Conservation (phyloP, 2,797 vertebrate species). For the Acridotheres tristis region DNA sequence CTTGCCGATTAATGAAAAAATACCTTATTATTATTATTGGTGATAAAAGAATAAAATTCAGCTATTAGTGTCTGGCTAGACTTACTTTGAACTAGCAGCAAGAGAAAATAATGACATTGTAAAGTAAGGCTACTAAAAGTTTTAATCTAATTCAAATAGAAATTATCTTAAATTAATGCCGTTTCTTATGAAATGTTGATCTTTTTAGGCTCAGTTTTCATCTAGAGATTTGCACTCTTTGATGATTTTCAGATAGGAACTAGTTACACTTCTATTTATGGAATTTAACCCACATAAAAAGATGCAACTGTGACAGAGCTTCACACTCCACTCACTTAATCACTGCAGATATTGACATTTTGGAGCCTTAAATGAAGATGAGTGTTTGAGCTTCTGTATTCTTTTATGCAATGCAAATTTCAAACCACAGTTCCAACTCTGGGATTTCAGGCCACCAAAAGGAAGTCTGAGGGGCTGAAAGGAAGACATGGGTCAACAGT, state of each 20-base stretch:
- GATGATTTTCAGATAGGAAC: background rate
- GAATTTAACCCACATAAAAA: background rate
- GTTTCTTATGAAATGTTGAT: background rate
- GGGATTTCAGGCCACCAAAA: background rate
- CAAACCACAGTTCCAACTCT: background rate
- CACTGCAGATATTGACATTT: background rate
- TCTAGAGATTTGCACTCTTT: background rate
- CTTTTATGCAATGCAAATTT: background rate
- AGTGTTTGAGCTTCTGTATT: background rate
- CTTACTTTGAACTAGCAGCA: background rate
- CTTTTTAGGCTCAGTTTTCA: background rate
- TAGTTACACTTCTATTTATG: background rate
- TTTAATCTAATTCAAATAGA: background rate
- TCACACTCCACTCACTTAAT: background rate
- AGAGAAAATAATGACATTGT: background rate
- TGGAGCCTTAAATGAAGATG: background rate
- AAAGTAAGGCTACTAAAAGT: background rate
- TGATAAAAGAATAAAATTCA: background rate
- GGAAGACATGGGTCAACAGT: accelerated
- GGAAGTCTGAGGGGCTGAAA: background rate
- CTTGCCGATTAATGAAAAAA: background rate
- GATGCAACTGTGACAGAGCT: background rate
- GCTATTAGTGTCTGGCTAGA: background rate
- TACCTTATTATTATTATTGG: background rate
- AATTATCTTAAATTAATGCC: background rate